Evolutionary conservation across 2,113 vertebrate genomes (phyloP).

Genomic region (Colossoma macropomum): DNA sequence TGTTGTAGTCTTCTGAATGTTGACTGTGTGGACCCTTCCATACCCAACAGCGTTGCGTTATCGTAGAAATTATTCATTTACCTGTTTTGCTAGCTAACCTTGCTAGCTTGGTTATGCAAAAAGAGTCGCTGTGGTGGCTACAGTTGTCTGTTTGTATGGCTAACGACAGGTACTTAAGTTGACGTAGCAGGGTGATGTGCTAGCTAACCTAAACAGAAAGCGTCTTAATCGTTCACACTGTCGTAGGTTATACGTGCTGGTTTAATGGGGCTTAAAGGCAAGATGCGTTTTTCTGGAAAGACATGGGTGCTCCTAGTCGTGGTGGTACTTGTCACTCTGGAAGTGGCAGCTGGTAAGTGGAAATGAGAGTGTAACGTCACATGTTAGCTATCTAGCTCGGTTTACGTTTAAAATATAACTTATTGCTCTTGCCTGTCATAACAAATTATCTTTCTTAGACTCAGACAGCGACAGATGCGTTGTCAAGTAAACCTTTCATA

Average conservation of each 20-base stretch:
- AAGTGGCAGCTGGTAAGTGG: constrained; percentile 71
- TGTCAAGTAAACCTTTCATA: too few species aligned
- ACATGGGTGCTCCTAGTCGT: constrained; percentile 62
- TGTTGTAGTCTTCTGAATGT: neutral
- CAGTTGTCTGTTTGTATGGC: neutral
- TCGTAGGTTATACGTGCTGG: neutral
- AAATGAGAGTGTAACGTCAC: too few species aligned
- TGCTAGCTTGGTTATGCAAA: neutral
- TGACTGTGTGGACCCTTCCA: neutral
- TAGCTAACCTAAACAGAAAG: neutral
- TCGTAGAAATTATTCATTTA: neutral
- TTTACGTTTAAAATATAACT: neutral
- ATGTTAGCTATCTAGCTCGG: neutral
- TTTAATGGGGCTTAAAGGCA: neutral
- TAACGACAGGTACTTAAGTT: neutral
- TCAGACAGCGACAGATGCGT: too few species aligned
- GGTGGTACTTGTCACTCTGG: constrained; percentile 54
- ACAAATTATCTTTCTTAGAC: constrained; percentile 23
- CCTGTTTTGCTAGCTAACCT: neutral
- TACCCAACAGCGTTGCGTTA: neutral
- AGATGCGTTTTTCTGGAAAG: constrained; percentile 33
- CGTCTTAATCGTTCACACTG: neutral
- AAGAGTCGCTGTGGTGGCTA: neutral
- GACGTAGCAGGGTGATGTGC: neutral
- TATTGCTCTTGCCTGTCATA: neutral